Base-by-base conservation (phyloP, 2,888 invertebrate species). In the Spodoptera littoralis region DNA sequence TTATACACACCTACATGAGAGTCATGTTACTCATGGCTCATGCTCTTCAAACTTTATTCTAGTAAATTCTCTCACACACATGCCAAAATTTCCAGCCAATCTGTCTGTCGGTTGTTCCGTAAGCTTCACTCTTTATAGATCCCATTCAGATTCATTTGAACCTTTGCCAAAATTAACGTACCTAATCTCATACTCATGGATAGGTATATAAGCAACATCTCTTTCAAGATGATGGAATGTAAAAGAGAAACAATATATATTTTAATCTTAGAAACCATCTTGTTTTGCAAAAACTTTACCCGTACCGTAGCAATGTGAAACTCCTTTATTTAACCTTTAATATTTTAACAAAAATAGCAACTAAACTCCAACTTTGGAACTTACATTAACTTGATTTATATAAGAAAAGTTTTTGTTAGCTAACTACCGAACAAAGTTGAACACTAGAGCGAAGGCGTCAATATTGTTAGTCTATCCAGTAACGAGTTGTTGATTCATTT, bases 401-500 rank as follows among this genome's bases (percentile, higher is more conserved):
- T 48, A 30, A 52, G n/a, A 11, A 61, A 61, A 8, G 50, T 53
- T 59, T 60, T 64, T 22, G 22, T 44, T 42, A 57, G 8, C 11
- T 47, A 58, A 6, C 48, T 55, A 45, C 51, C 59, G 24, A 56
- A 50, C 30, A 56, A 69, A 64, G 24, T 61, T 65, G 42, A 57
- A 64, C 48, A 64, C 57, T 52, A 18, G 42, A 64, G 47, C 18
- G 12, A 58, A 60, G 50, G 50, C 48, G 43, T 64, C 76, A 77
- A 80, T 79, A 74, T 80, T 64, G 53, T 68, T 58, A 61, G 76
- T 73, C 80, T 76, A 81, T 59, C 63, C 66, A 77, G 77, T 79
- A 80, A 80, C 79, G 75, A 84, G 81, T 84, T 84, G 85, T 87
- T 87, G 86, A 88, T 90, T 89, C 84, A 89, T 91, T 90, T 86